Evolutionary conservation across 2,797 vertebrate genomes (phyloP).

Genomic region (Myotis planiceps): DNA sequence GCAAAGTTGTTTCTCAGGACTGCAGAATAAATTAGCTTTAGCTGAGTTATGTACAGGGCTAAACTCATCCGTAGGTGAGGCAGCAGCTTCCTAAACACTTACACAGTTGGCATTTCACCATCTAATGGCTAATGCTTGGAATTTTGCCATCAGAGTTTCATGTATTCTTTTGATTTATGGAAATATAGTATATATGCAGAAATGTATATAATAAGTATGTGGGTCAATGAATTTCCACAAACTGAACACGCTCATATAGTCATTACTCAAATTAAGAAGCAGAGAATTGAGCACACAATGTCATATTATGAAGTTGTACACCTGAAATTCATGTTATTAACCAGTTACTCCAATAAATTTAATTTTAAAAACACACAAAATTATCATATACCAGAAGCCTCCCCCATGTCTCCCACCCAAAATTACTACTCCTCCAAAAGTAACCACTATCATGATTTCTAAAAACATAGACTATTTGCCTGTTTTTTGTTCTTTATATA

Average conservation of each 20-base stretch:
- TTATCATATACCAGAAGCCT: not conserved
- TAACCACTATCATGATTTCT: not conserved
- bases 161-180: not conserved
- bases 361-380: not conserved
- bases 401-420: not conserved
- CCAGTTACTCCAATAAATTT: not conserved
- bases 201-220: not conserved
- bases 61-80: not conserved
- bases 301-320: not conserved
- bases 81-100: not conserved
- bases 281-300: not conserved
- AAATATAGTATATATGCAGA: not conserved
- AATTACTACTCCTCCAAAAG: not conserved
- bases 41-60: not conserved
- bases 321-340: not conserved
- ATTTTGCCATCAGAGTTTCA: not conserved
- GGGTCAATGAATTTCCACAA: not conserved
- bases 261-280: not conserved
- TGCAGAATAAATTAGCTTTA: not conserved
- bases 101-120: not conserved
- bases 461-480: not conserved
- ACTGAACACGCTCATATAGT: not conserved
- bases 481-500: not conserved
- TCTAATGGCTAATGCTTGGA: not conserved
- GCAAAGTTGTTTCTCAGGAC: not conserved